A percentile compares a stretch with the other conserved stretches of the same genome.
Conservation (phyloP, 2,797 vertebrate species). For the Sebastes matsubarae region DNA sequence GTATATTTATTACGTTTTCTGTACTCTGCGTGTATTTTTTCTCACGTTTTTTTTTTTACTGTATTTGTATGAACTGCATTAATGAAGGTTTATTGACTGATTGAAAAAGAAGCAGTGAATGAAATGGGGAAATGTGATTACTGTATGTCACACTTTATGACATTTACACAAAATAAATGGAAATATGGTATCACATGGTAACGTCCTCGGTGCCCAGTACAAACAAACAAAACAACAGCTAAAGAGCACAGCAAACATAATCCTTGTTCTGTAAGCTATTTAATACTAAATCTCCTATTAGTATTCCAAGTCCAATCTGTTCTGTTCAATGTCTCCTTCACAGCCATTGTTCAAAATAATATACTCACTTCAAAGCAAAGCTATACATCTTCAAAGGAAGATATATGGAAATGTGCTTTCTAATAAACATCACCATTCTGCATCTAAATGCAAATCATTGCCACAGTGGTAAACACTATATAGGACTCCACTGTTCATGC, state of each 20-base stretch:
- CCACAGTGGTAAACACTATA: slow-evolving; percentile 17
- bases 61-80: background rate
- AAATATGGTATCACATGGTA: background rate
- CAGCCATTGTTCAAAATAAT: slow-evolving; percentile 50
- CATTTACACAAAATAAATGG: background rate
- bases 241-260: slow-evolving; percentile 20
- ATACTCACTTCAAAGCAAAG: slow-evolving; percentile 46
- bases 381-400: slow-evolving; percentile 52
- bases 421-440: slow-evolving; percentile 32
- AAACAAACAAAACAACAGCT: slow-evolving; percentile 34
- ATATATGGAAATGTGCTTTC: slow-evolving; percentile 50
- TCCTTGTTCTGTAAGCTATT: slow-evolving; percentile 47
- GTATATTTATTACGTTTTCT: background rate
- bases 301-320: slow-evolving; percentile 49
- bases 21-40: background rate
- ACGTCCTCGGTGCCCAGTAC: background rate
- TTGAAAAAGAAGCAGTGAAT: background rate
- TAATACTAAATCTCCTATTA: slow-evolving; percentile 57
- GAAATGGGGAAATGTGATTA: background rate
- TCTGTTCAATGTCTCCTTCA: slow-evolving; percentile 31
- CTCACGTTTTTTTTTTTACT: background rate
- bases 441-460: slow-evolving; percentile 55
- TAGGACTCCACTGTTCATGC: background rate
- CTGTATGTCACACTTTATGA: background rate
- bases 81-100: background rate